Percentiles rank a stretch among this genome's conserved stretches.
phyloP scores from a whole-genome alignment of 1,140 invertebrate genomes.

The Zaprionus ghesquierei region DNA sequence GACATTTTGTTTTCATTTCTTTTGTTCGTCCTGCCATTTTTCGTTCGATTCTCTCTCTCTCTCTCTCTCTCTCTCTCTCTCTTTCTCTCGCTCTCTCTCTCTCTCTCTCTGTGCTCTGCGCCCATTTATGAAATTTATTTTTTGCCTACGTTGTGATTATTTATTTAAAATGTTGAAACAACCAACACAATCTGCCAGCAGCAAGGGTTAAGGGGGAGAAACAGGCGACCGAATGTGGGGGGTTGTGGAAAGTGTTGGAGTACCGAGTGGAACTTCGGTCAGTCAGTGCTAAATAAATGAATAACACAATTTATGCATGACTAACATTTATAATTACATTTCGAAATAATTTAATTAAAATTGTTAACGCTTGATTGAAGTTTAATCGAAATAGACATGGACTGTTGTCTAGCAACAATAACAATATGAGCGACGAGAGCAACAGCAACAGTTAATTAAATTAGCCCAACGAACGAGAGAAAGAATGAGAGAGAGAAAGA shows the following conservation, averaged over 20 bases:
- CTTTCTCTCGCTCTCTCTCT: not conserved
- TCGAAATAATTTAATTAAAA: slow-evolving; percentile 81
- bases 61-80: not conserved
- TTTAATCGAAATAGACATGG: slow-evolving; percentile 64
- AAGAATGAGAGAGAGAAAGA: not conserved
- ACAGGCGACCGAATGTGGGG: no score
- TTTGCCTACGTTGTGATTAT: slow-evolving; percentile 79
- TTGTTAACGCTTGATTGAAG: slow-evolving; percentile 81
- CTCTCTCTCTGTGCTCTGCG: not conserved
- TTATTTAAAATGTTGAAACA: slow-evolving; percentile 71
- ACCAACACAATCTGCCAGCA: slow-evolving; percentile 10
- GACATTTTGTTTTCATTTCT: slow-evolving; percentile 14
- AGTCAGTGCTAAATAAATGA: slow-evolving; percentile 67
- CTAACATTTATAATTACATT: slow-evolving; percentile 81
- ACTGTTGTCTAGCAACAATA: not conserved
- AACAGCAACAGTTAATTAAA: slow-evolving; percentile 63
- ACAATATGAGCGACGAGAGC: slow-evolving; percentile 10
- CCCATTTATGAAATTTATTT: slow-evolving; percentile 74
- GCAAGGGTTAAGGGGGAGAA: not conserved
- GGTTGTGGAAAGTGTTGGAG: not conserved
- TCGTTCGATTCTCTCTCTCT: not conserved
- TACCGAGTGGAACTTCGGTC: not conserved
- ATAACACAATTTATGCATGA: slow-evolving; percentile 80
- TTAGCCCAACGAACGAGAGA: slow-evolving; percentile 41
- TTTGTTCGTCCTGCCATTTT: slow-evolving; percentile 1